Percentiles rank a stretch among this genome's conserved stretches.
These are phyloP conservation scores for Drosophila pruinosa DNA, from an alignment of 1,140 invertebrate species.

Conservation along the genomic window DNA sequence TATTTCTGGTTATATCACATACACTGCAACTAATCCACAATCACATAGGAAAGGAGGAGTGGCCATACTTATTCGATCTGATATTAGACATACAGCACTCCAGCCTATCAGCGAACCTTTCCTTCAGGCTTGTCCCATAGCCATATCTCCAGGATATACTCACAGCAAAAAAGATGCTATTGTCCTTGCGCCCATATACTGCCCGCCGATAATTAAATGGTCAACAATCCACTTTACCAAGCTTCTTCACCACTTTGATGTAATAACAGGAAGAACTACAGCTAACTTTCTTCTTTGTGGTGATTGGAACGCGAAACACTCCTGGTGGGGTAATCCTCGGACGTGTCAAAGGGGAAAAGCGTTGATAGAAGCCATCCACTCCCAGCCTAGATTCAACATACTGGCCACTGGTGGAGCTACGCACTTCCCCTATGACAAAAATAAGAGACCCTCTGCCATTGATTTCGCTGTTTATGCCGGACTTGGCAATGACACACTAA, in stretches of 20 bases:
- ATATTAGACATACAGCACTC: background rate
- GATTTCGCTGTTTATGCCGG: conserved; percentile 8
- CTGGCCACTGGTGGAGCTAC: conserved; percentile 8
- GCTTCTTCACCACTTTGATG: background rate
- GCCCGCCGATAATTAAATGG: conserved; percentile 2
- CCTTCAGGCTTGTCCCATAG: background rate
- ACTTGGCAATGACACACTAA: background rate
- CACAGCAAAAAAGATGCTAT: background rate
- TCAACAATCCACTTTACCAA: background rate
- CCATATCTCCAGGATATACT: background rate
- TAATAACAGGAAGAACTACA: no score
- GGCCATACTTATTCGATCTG: background rate
- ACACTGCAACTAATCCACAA: background rate
- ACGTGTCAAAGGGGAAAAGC: background rate
- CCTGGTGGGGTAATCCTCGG: conserved; percentile 1
- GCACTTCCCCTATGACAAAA: background rate
- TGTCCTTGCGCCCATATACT: conserved; percentile 2
- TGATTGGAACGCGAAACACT: conserved; percentile 28
- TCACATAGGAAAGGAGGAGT: background rate
- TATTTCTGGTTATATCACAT: background rate
- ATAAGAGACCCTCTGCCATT: conserved; percentile 6
- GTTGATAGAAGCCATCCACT: background rate
- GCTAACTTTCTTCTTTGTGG: background rate
- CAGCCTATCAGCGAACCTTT: background rate
- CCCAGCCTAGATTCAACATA: background rate